Conservation (phyloP, 1,140 invertebrate species). For the Platyscapa corneri region DNA sequence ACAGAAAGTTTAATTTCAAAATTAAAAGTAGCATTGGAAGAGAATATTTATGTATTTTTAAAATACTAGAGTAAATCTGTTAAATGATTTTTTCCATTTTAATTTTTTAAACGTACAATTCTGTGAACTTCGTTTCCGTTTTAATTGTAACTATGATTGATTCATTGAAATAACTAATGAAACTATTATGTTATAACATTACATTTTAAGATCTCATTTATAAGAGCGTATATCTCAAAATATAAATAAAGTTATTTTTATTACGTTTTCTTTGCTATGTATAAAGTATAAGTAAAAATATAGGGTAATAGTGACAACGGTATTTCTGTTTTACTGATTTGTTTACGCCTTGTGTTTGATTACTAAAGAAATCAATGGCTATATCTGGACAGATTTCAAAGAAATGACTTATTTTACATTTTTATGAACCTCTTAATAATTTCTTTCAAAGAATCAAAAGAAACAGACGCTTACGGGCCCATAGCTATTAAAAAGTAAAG, state of each 20-base stretch:
- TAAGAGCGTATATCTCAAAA: not conserved
- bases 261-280: not conserved
- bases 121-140: not conserved
- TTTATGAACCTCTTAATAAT: not conserved
- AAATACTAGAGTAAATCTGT: too few species aligned
- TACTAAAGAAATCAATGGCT: not conserved
- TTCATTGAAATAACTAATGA: not conserved
- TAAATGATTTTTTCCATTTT: not conserved
- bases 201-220: not conserved
- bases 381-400: not conserved
- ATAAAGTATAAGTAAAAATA: not conserved
- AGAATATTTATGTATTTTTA: too few species aligned
- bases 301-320: not conserved
- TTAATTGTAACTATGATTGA: not conserved
- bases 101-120: not conserved
- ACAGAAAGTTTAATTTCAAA: too few species aligned
- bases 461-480: not conserved
- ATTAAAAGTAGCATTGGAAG: too few species aligned
- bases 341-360: not conserved
- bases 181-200: not conserved
- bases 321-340: conserved; percentile 1
- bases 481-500: not conserved
- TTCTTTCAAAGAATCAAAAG: not conserved
- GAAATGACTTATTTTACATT: not conserved
- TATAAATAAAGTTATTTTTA: conserved; percentile 2